These are phyloP conservation scores for Columbina picui DNA, from an alignment of 2,113 vertebrate genomes.

Conservation along the genomic window DNA sequence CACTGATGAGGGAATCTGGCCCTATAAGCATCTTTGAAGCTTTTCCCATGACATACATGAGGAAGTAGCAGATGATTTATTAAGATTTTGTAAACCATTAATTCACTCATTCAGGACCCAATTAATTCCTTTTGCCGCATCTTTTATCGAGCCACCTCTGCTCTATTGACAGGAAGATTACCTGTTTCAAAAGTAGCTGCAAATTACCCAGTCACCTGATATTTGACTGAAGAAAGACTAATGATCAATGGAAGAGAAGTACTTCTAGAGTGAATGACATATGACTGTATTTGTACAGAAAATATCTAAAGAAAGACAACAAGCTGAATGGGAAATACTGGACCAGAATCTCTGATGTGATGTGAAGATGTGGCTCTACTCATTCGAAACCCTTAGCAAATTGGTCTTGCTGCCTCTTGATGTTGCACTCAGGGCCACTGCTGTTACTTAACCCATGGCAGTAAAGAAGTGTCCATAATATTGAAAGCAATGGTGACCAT, in stretches of 20 bases:
- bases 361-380: not conserved
- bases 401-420: not conserved
- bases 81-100: conserved; percentile 30
- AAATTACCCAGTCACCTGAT: not conserved
- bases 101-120: not conserved
- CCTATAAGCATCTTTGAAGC: not conserved
- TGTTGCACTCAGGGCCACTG: not conserved
- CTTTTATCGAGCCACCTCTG: not conserved
- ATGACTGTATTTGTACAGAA: not conserved
- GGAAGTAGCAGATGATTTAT: conserved; percentile 49
- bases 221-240: conserved; percentile 5
- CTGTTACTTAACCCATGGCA: not conserved
- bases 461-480: not conserved
- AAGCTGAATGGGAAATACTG: not conserved
- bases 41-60: conserved; percentile 18
- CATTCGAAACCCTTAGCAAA: not conserved
- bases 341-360: not conserved
- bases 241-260: not conserved
- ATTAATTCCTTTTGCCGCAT: not conserved
- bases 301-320: not conserved
- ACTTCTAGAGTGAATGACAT: not conserved
- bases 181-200: not conserved
- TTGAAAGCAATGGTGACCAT: accelerated
- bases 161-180: not conserved
- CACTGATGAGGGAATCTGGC: not conserved